Percentiles rank a stretch among this genome's conserved stretches.
phyloP scores from a whole-genome alignment of 92 coral and sea anemone species.

The Palythoa grandiflora region DNA sequence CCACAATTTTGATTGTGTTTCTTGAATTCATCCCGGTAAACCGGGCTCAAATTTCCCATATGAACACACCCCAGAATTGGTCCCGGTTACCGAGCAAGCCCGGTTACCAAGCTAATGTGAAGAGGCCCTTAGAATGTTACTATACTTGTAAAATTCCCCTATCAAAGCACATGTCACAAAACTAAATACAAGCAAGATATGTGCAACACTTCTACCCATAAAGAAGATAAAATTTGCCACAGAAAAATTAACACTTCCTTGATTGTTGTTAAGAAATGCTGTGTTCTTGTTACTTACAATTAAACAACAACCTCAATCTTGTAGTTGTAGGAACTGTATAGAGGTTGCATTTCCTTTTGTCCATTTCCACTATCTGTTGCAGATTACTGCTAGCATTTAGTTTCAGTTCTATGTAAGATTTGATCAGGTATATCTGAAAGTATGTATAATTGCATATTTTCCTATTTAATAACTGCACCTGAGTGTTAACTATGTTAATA shows the following conservation, averaged over 20 bases:
- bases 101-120: constrained; percentile 11
- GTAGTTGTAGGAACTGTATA: constrained; percentile 31
- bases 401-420: constrained; percentile 48
- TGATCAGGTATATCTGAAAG: constrained; percentile 31
- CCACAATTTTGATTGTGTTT: constrained; percentile 6
- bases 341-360: constrained; percentile 15
- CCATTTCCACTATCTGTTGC: constrained; percentile 18
- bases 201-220: constrained; percentile 48
- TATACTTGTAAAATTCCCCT: constrained; percentile 7
- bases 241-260: constrained; percentile 36
- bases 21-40: constrained; percentile 14
- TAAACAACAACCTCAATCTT: constrained; percentile 39
- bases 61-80: constrained; percentile 13
- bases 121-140: constrained; percentile 12
- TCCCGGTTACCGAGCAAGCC: constrained; percentile 12
- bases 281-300: constrained; percentile 47
- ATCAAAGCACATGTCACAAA: constrained; percentile 36
- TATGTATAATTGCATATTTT: constrained; percentile 48
- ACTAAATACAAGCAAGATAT: constrained; percentile 43
- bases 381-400: constrained; percentile 23
- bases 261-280: constrained; percentile 45
- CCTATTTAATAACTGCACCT: constrained; percentile 54
- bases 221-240: constrained; percentile 46
- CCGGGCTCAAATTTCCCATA: constrained; percentile 13
- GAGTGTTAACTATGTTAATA: constrained; percentile 53